These are phyloP conservation scores for Drosophila mayri DNA, from an alignment of 1,140 invertebrate genomes.

Conservation along the genomic window DNA sequence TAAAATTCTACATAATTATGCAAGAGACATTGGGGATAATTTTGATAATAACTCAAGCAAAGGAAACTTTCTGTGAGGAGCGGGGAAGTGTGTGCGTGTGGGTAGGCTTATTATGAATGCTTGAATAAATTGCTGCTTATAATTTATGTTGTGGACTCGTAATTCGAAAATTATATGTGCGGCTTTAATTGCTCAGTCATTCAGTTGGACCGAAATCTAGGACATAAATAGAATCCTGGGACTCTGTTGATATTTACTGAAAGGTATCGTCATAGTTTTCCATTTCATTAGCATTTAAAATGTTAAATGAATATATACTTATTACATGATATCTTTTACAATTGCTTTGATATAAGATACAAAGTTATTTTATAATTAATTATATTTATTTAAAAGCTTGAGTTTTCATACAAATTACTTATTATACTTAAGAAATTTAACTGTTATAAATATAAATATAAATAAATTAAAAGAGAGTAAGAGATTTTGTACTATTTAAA, in stretches of 20 bases:
- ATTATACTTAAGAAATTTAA: no score
- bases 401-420: neutral
- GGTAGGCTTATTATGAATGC: slow-evolving; percentile 62
- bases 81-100: neutral
- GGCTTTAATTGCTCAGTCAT: slow-evolving; percentile 58
- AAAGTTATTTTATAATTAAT: neutral
- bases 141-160: slow-evolving; percentile 57
- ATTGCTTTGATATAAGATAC: neutral
- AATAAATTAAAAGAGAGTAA: no score
- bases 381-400: neutral
- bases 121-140: slow-evolving; percentile 68
- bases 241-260: slow-evolving; percentile 32
- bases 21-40: slow-evolving; percentile 52
- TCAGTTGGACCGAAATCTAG: slow-evolving; percentile 39
- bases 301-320: slow-evolving; percentile 38
- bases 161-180: slow-evolving; percentile 61
- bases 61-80: slow-evolving; percentile 12
- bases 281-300: slow-evolving; percentile 37
- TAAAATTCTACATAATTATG: slow-evolving; percentile 59
- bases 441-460: no score
- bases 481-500: no score
- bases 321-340: slow-evolving; percentile 6
- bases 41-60: slow-evolving; percentile 61
- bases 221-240: slow-evolving; percentile 18
- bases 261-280: slow-evolving; percentile 10